Base-by-base conservation (phyloP, 1,140 invertebrate genomes). In the Melipona quadrifasciata region DNA sequence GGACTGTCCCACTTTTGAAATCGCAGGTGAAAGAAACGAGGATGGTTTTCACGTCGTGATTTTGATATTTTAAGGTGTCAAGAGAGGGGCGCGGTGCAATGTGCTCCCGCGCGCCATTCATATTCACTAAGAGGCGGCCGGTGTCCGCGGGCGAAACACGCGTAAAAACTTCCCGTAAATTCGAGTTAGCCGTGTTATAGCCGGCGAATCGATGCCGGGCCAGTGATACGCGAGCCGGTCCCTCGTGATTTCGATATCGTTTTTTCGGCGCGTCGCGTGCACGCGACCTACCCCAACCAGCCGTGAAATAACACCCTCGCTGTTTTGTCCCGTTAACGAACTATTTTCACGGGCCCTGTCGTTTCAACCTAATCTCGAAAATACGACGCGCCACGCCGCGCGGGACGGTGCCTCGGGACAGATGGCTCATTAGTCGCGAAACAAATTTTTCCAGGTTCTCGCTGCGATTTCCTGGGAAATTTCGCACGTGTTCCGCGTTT, bases 111-210 rank as follows among this genome's bases (percentile, higher is more conserved):
- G 31, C 58, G 67, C 68, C 85, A 86, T 86, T 86, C 81, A 68
- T 86, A 86, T 86, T 84, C 85, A 86, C 81, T 86, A 86, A 77
- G 67, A 31, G 57, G 16, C 31, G 39, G 17, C 21, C 24, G n/a
- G 21, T 68, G 53, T 75, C 31, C 21, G 70, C 16, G 12, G 27
- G 31, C n/a, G 51, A 21, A 19, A 68, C 51, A n/a, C 39, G 34
- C 55, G 82, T 58, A 84, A 84, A 84, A 84, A 74, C 24, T 72
- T 16, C 53, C n/a, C 79, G 81, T 86, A 86, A 86, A 86, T 86
- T 72, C 81, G 68, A 16, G 81, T 86, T 86, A 83, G 24, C 47
- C 68, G 19, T 55, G 78, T 84, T 84, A 84, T 58, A 61, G 39
- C 24, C 21, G 19, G 39, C 24, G 73, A 82, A 85, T 85, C 80